Base-by-base conservation (phyloP, 2,797 vertebrate genomes). In the Cynopterus sphinx region DNA sequence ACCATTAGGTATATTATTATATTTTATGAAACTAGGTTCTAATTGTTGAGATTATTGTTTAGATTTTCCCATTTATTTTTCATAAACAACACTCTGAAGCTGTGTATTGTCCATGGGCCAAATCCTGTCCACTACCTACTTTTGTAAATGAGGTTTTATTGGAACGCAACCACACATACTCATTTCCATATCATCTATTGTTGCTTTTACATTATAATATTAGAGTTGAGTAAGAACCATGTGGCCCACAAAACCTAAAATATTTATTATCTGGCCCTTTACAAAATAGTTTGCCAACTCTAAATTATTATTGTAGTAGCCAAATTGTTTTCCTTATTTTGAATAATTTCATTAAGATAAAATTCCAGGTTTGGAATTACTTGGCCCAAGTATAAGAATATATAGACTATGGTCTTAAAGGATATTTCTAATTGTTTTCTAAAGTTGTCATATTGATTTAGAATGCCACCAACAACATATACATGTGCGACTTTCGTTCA, bases 341-440 rank as follows among this genome's bases (percentile, higher is more conserved):
- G 24, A 36, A 33, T 94, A 87, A 91, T 90, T 95, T 90, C 67
- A 41, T 87, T 90, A 87, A 93, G 79, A 68, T 55, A 61, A 94
- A 92, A 63, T 82, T 49, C 33, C 57, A 90, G 70, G 57, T 43
- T 10, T 95, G 51, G n/a, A 15, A 84, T 68, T 82, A 85, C 13
- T 87, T 96, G 73, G 61, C 24, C 6, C 51, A 82, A 79, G 22
- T 59, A 33, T 55, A 6, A 68, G 55, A 92, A 41, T 71, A 49
- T 84, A 41, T 71, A 49, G 81, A 59, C 49, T 31, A 59, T 39
- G 7, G 9, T 70, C 33, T 86, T 63, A 82, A 57, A 89, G 21
- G n/a, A 1, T 36, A 33, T 77, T 90, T 95, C 3, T 39, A 67
- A 63, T 82, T 36, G 0, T 92, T 93, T 93, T 87, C 49, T 73